These are phyloP conservation scores for Coboldia fuscipes DNA, from an alignment of 1,140 invertebrate species.

Conservation along the genomic window DNA sequence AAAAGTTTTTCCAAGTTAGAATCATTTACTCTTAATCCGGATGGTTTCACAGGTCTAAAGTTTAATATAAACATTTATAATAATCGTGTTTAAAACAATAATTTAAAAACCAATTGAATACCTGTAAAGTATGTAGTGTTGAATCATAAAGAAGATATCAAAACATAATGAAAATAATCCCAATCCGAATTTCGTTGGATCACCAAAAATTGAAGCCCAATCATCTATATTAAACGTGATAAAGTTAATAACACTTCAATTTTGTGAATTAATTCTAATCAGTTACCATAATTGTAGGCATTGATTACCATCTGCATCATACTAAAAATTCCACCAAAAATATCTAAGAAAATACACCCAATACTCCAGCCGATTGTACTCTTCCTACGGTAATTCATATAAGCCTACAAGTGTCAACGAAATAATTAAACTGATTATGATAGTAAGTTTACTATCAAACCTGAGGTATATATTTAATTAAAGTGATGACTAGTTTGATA, in stretches of 20 bases:
- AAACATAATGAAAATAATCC: conserved; percentile 88
- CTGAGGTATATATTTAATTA: conserved; percentile 95
- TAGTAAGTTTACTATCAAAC: too few species aligned
- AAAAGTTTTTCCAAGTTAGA: too few species aligned
- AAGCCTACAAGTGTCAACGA: conserved; percentile 35
- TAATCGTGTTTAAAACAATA: too few species aligned
- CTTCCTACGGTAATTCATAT: conserved; percentile 87
- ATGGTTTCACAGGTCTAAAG: too few species aligned
- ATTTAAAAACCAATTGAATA: too few species aligned
- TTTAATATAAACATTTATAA: too few species aligned
- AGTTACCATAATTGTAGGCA: conserved; percentile 80
- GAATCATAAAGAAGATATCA: conserved; percentile 90
- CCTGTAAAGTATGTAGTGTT: conserved; percentile 92
- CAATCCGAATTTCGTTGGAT: conserved; percentile 92
- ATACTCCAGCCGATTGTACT: conserved; percentile 97
- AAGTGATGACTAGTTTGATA: conserved; percentile 84
- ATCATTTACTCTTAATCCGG: too few species aligned
- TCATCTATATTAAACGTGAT: conserved; percentile 76
- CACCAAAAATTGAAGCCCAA: conserved; percentile 88
- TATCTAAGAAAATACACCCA: conserved; percentile 91
- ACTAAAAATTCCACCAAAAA: conserved; percentile 84
- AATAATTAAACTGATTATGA: too few species aligned
- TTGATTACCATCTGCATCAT: conserved; percentile 93
- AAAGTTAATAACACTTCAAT: too few species aligned
- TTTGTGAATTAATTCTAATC: conserved; percentile 1